phyloP scores from a whole-genome alignment of 2,888 invertebrate genomes.

The Lutraria lutraria region DNA sequence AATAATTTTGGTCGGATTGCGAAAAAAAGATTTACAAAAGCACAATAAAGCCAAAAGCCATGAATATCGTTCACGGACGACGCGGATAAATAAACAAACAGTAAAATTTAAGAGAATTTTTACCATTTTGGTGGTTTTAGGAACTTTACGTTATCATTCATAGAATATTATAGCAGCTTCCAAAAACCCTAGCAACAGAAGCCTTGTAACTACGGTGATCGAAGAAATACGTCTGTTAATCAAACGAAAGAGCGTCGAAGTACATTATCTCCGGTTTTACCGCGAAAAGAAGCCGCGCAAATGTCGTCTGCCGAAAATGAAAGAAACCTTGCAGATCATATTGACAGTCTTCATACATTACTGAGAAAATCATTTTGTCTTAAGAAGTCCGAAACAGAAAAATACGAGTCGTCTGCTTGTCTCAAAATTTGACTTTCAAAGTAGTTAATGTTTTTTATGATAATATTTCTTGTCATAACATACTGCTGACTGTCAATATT shows the following conservation, averaged over 20 bases:
- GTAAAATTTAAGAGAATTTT: too few species aligned
- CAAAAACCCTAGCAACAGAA: conserved; percentile 42
- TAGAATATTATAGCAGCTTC: not conserved
- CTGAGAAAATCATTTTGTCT: conserved; percentile 25
- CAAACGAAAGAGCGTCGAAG: conserved; percentile 48
- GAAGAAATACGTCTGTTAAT: conserved; percentile 53
- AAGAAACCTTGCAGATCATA: conserved; percentile 55
- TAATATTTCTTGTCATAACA: not conserved
- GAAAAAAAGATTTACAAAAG: too few species aligned
- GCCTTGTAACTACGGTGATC: conserved; percentile 40
- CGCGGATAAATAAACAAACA: too few species aligned
- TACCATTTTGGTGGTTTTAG: not conserved
- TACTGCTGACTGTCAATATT: not conserved
- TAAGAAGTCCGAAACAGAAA: conserved; percentile 4
- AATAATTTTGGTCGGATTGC: too few species aligned
- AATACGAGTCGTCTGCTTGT: conserved; percentile 14
- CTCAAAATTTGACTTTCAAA: not conserved
- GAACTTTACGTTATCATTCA: conserved; percentile 16
- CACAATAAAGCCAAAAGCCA: too few species aligned
- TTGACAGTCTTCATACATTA: conserved; percentile 48
- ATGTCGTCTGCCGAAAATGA: conserved; percentile 58
- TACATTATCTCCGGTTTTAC: conserved; percentile 65
- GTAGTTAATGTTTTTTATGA: not conserved
- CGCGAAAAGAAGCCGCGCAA: conserved; percentile 60
- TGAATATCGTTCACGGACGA: too few species aligned